phyloP scores from a whole-genome alignment of 2,797 vertebrate species.

The Sciaenops ocellatus region DNA sequence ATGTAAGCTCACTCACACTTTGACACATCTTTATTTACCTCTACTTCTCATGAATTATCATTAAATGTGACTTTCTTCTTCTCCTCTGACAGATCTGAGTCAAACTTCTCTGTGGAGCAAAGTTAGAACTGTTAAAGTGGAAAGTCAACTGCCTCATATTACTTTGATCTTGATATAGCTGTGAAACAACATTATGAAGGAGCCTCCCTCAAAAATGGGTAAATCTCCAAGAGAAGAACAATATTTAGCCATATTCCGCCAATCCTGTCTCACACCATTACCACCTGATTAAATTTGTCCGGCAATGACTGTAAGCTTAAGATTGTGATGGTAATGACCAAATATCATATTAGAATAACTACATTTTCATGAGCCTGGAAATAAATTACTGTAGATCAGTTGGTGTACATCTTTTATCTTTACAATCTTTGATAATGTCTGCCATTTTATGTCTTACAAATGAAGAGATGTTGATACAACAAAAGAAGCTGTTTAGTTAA shows the following conservation, averaged over 20 bases:
- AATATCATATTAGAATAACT: conserved; percentile 13
- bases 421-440: conserved; percentile 11
- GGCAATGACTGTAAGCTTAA: conserved; percentile 1
- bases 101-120: conserved; percentile 82
- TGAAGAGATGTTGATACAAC: conserved; percentile 13
- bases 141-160: neutral
- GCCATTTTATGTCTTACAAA: conserved; percentile 16
- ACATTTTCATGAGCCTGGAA: neutral
- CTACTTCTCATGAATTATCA: neutral
- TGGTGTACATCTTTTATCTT: neutral
- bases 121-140: conserved; percentile 55
- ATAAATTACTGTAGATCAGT: neutral
- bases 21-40: neutral
- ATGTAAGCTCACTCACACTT: conserved; percentile 63
- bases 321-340: neutral
- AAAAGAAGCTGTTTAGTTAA: neutral
- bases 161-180: conserved; percentile 32
- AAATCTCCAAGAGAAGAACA: neutral
- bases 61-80: conserved; percentile 7
- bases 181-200: conserved; percentile 41
- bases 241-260: conserved; percentile 2
- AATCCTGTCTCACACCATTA: neutral
- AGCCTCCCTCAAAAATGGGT: neutral
- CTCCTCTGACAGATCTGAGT: conserved; percentile 75
- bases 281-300: neutral